Conservation (phyloP, 2,888 invertebrate species). For the Eumerus sabulonum region DNA sequence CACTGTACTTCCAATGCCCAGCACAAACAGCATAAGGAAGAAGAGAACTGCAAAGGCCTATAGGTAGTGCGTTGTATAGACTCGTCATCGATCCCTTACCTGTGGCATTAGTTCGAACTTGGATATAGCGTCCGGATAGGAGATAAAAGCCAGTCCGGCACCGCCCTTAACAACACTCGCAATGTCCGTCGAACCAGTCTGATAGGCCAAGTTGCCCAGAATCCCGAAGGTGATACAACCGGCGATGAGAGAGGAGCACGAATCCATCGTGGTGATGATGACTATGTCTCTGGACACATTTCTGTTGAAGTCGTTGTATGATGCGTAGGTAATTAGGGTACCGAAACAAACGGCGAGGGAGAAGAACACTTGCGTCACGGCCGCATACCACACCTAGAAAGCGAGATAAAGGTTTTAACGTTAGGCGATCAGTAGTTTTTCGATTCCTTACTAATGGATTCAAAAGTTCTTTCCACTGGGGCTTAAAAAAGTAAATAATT, state of each 20-base stretch:
- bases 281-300: constrained; percentile 87
- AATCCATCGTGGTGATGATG: constrained; percentile 91
- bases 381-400: constrained; percentile 82
- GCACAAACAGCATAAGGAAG: constrained; percentile 81
- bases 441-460: constrained; percentile 73
- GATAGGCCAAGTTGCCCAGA: constrained; percentile 87
- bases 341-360: constrained; percentile 83
- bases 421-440: not conserved
- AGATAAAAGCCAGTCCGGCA: constrained; percentile 89
- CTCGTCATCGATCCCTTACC: constrained; percentile 74
- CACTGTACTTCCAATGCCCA: constrained; percentile 81
- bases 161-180: constrained; percentile 85
- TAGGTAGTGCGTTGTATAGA: constrained; percentile 77
- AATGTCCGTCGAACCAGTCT: constrained; percentile 82
- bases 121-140: constrained; percentile 82
- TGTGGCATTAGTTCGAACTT: constrained; percentile 81
- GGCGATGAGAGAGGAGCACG: constrained; percentile 89
- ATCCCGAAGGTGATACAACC: constrained; percentile 92
- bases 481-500: constrained; percentile 83
- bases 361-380: constrained; percentile 83
- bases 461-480: constrained; percentile 81
- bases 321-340: constrained; percentile 82
- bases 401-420: not conserved
- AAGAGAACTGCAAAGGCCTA: constrained; percentile 81
- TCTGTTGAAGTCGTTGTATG: constrained; percentile 82